Evolutionary conservation across 2,797 vertebrate species (phyloP).

Genomic region (Lutjanus argentimaculatus): DNA sequence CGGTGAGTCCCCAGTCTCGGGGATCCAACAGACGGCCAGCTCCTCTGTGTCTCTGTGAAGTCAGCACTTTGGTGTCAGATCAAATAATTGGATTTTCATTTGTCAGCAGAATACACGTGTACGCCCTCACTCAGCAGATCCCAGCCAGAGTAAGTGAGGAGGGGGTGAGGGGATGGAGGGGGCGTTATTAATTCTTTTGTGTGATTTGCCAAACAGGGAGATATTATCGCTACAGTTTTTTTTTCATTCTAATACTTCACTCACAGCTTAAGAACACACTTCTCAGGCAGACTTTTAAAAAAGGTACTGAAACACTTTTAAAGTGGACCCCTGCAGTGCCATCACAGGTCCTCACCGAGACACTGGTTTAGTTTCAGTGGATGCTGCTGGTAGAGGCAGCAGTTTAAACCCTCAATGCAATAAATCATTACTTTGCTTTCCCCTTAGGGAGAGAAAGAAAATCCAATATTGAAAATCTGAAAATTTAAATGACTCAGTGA

Average conservation of each 20-base stretch:
- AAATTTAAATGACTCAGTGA: slow-evolving; percentile 67
- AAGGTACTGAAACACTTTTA: neutral
- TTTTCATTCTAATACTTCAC: neutral
- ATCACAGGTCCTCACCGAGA: slow-evolving; percentile 24
- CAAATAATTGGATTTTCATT: slow-evolving; percentile 75
- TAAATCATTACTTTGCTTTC: slow-evolving; percentile 64
- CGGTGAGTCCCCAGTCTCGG: neutral
- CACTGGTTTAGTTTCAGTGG: slow-evolving; percentile 23
- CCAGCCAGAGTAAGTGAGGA: neutral
- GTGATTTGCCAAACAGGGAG: slow-evolving; percentile 16
- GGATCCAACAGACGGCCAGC: slow-evolving; percentile 39
- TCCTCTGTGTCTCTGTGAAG: slow-evolving; percentile 51
- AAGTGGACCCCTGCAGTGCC: neutral
- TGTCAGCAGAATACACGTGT: slow-evolving; percentile 67
- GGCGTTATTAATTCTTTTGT: slow-evolving; percentile 17
- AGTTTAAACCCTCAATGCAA: slow-evolving; percentile 44
- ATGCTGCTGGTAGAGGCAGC: slow-evolving; percentile 25
- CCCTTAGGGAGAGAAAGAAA: slow-evolving; percentile 54
- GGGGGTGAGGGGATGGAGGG: neutral
- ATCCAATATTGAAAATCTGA: slow-evolving; percentile 68
- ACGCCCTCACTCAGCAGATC: slow-evolving; percentile 54
- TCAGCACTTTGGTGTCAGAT: slow-evolving; percentile 74
- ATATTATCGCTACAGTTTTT: slow-evolving; percentile 18
- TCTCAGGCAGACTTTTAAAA: neutral
- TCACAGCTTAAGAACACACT: slow-evolving; percentile 1